These are phyloP conservation scores for Tautogolabrus adspersus DNA, from an alignment of 2,113 vertebrate genomes.

Conservation along the genomic window DNA sequence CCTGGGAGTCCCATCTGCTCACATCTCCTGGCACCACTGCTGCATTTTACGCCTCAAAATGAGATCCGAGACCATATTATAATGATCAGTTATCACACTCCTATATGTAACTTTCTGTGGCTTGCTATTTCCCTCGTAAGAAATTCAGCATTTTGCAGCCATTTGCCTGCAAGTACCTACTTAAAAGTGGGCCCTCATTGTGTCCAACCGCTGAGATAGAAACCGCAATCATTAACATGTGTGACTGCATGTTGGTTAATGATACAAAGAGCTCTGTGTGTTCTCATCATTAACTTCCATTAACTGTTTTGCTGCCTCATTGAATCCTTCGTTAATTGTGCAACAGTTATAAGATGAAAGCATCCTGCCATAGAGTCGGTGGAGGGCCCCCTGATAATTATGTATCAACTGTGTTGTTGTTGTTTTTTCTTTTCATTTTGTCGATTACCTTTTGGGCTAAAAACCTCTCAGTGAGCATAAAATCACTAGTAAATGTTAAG, in stretches of 20 bases:
- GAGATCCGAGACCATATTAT: constrained; percentile 6
- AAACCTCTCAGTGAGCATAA: no score
- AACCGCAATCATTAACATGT: constrained; percentile 71
- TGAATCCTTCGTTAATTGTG: constrained; percentile 69
- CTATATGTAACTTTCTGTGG: background rate
- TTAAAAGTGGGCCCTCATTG: constrained; percentile 34
- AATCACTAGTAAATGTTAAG: no score
- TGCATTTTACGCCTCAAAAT: constrained; percentile 9
- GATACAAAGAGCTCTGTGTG: constrained; percentile 71
- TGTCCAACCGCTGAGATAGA: constrained; percentile 41
- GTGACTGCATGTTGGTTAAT: constrained; percentile 78
- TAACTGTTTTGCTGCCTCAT: constrained; percentile 77
- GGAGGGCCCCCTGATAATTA: constrained; percentile 40
- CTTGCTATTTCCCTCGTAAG: background rate
- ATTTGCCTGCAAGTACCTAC: background rate
- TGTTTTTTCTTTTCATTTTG: background rate
- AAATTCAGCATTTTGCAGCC: constrained; percentile 10
- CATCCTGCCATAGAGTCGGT: constrained; percentile 30
- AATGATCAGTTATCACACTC: background rate
- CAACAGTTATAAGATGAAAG: constrained; percentile 69
- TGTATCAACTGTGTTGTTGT: constrained; percentile 4
- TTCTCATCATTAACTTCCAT: constrained; percentile 80
- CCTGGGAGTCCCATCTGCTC: constrained; percentile 1
- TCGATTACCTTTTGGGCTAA: background rate
- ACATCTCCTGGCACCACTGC: background rate